These are phyloP conservation scores for Formica exsecta DNA, from an alignment of 1,140 invertebrate species.

Conservation along the genomic window DNA sequence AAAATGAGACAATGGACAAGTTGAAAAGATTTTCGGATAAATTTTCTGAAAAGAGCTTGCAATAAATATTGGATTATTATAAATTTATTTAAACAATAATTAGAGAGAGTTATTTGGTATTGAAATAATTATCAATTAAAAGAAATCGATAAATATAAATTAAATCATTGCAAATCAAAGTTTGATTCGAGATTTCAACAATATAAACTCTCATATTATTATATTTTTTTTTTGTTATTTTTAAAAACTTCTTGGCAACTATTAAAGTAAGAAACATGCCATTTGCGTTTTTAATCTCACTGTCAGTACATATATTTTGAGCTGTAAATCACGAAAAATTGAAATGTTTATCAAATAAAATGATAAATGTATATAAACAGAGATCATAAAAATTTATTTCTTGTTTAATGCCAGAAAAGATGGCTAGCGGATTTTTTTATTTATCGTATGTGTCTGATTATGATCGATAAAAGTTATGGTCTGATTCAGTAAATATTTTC, in stretches of 20 bases:
- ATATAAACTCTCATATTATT: background rate
- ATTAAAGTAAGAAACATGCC: background rate
- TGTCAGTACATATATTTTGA: too few relatives aligned
- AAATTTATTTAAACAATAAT: background rate
- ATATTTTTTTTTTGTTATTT: slow-evolving; percentile 4
- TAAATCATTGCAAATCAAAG: background rate
- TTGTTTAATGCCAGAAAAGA: too few relatives aligned
- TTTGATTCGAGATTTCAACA: background rate
- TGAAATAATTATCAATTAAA: background rate
- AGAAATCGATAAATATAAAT: background rate
- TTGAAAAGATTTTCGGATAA: background rate
- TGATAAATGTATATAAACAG: too few relatives aligned
- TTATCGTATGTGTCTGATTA: too few relatives aligned
- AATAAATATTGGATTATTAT: background rate
- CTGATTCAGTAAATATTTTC: slow-evolving; percentile 11
- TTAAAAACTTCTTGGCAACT: background rate
- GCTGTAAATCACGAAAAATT: too few relatives aligned
- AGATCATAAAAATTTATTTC: too few relatives aligned
- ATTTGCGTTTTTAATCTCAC: too few relatives aligned
- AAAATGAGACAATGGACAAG: background rate
- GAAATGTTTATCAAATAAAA: too few relatives aligned
- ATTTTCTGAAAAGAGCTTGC: background rate
- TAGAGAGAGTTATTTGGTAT: background rate
- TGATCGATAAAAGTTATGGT: too few relatives aligned
- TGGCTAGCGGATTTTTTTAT: too few relatives aligned